phyloP scores from a whole-genome alignment of 2,113 vertebrate species.

The Bostrychus sinensis region DNA sequence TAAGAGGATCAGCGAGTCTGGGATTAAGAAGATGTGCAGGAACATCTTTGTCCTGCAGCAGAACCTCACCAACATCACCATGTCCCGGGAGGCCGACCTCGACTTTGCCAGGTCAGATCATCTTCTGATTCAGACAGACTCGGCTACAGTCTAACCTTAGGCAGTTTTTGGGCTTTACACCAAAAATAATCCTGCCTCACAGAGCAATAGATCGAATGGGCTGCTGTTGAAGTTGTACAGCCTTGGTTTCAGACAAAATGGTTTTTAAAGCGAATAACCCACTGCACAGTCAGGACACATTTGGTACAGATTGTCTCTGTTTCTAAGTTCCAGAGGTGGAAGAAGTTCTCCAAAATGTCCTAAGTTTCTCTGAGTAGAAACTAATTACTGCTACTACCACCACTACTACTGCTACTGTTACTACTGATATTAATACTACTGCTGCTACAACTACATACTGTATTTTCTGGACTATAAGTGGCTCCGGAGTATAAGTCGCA shows the following conservation, averaged over 20 bases:
- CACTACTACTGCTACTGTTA: no score
- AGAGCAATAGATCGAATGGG: not conserved
- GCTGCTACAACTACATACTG: no score
- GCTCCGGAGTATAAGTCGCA: no score
- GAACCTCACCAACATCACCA: conserved; percentile 99
- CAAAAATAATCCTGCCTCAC: not conserved
- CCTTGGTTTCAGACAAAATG: not conserved
- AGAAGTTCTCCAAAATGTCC: no score
- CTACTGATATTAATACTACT: no score
- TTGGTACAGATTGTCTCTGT: conserved; percentile 5
- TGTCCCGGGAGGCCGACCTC: conserved; percentile 96
- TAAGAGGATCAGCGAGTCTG: conserved; percentile 96
- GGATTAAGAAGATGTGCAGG: conserved; percentile 99
- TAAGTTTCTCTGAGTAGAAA: no score
- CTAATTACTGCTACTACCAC: no score
- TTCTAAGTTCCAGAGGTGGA: no score
- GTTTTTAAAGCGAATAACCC: conserved; percentile 4
- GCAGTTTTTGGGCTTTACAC: not conserved
- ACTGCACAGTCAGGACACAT: not conserved
- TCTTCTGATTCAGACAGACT: not conserved
- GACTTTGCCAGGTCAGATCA: conserved; percentile 91
- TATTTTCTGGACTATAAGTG: no score
- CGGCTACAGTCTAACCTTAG: not conserved
- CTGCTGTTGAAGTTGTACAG: not conserved
- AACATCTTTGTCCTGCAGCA: conserved; percentile 99